Evolutionary conservation across 2,888 invertebrate genomes (phyloP).

Genomic region (Chrysopilus asiliformis): DNA sequence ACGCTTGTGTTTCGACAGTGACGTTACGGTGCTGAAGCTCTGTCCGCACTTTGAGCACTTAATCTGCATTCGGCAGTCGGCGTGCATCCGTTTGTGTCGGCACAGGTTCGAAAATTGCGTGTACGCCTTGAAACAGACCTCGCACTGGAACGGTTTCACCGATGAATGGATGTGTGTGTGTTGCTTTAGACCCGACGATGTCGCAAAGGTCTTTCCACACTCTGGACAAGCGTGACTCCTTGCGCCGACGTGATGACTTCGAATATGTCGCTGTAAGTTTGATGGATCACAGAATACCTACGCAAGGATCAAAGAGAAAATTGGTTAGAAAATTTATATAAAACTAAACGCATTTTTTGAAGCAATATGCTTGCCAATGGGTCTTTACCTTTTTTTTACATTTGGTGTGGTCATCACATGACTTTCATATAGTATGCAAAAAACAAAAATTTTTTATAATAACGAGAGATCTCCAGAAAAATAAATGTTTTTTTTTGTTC

Average conservation of each 20-base stretch:
- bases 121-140: slow-evolving; percentile 95
- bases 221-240: slow-evolving; percentile 94
- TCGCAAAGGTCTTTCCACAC: slow-evolving; percentile 97
- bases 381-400: too few relatives aligned
- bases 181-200: slow-evolving; percentile 95
- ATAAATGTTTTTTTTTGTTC: too few relatives aligned
- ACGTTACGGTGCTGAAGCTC: slow-evolving; percentile 81
- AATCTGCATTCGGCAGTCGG: slow-evolving; percentile 83
- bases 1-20: slow-evolving; percentile 88
- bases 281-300: slow-evolving; percentile 93
- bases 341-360: neutral
- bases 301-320: slow-evolving; percentile 37
- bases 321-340: slow-evolving; percentile 13
- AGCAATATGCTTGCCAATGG: too few relatives aligned
- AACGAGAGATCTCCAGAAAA: too few relatives aligned
- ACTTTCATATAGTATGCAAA: too few relatives aligned
- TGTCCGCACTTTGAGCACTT: slow-evolving; percentile 92
- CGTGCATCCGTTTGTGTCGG: slow-evolving; percentile 99
- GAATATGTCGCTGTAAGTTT: slow-evolving; percentile 92
- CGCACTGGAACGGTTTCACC: slow-evolving; percentile 94
- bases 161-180: slow-evolving; percentile 98
- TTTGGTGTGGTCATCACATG: too few relatives aligned
- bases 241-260: slow-evolving; percentile 89
- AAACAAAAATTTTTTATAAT: too few relatives aligned
- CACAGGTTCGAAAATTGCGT: slow-evolving; percentile 99